A percentile compares a stretch with the other conserved stretches of the same genome.
Evolutionary conservation across 2,888 invertebrate genomes (phyloP).

Genomic region (Leucoptera coffeella): DNA sequence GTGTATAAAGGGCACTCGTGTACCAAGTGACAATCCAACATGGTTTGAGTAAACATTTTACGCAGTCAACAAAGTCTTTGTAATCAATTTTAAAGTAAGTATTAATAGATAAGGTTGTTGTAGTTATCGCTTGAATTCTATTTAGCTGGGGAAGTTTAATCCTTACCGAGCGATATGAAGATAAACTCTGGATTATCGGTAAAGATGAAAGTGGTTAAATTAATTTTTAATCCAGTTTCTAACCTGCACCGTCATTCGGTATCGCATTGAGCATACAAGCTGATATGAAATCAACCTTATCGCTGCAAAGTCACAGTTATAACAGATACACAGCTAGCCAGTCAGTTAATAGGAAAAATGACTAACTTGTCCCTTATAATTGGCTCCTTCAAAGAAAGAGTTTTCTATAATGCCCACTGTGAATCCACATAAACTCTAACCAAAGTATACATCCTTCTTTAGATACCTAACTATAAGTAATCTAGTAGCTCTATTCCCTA

Average conservation of each 20-base stretch:
- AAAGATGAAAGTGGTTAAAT: conserved; percentile 47
- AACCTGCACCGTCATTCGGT: conserved; percentile 21
- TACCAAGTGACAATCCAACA: too few relatives aligned
- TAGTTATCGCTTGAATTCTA: conserved; percentile 33
- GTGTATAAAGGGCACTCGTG: too few relatives aligned
- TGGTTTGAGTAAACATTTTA: too few relatives aligned
- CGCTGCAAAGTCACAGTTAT: too few relatives aligned
- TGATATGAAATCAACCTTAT: conserved; percentile 12
- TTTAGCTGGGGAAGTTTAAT: conserved; percentile 43
- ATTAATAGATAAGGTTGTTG: conserved; percentile 23
- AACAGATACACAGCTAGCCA: conserved; percentile 2
- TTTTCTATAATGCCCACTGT: too few relatives aligned
- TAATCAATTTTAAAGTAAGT: conserved; percentile 3
- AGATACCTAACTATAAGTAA: too few relatives aligned
- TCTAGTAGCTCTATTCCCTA: too few relatives aligned
- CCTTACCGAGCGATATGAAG: conserved; percentile 45
- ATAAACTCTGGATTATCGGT: conserved; percentile 47
- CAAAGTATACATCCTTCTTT: too few relatives aligned
- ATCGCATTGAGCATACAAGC: conserved; percentile 23
- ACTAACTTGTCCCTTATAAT: too few relatives aligned
- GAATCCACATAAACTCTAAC: too few relatives aligned
- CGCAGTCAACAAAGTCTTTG: background rate
- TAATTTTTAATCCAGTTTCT: conserved; percentile 47
- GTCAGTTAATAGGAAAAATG: too few relatives aligned
- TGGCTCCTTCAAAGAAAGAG: too few relatives aligned